Conservation (phyloP, 2,113 vertebrate species). For the Burhinus oedicnemus region DNA sequence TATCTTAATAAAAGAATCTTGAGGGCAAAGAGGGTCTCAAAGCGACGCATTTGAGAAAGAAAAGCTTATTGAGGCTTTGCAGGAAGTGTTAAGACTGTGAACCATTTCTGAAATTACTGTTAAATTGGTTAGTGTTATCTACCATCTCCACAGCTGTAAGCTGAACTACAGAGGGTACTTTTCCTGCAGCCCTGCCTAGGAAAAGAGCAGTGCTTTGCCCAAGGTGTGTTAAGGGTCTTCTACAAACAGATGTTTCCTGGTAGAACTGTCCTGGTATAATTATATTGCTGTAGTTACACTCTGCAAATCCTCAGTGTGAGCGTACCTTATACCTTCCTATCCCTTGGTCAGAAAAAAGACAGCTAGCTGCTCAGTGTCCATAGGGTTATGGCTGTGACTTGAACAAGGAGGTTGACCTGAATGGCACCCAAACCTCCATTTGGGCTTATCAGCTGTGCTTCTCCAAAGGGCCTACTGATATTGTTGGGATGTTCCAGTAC, state of each 20-base stretch:
- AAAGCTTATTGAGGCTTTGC: neutral
- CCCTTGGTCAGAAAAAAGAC: neutral
- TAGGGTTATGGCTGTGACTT: neutral
- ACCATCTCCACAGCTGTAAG: neutral
- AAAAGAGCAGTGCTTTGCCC: neutral
- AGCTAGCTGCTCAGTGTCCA: fast-evolving
- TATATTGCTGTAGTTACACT: neutral
- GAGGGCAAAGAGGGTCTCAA: neutral
- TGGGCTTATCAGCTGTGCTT: neutral
- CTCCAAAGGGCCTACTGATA: neutral
- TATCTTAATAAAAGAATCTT: neutral
- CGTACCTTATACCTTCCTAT: neutral
- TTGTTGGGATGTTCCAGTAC: neutral
- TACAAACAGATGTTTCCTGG: neutral
- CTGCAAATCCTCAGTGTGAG: neutral
- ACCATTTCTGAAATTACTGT: neutral
- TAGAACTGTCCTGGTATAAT: neutral
- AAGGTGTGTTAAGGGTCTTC: neutral
- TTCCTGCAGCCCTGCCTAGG: neutral
- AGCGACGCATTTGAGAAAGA: neutral
- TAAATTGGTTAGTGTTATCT: slow-evolving; percentile 22
- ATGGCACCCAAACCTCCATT: neutral
- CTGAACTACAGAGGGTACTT: neutral
- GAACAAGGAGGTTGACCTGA: neutral
- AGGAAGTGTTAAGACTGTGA: neutral